Evolutionary conservation across 2,888 invertebrate species (phyloP).

Genomic region (Scaptomyza flava): DNA sequence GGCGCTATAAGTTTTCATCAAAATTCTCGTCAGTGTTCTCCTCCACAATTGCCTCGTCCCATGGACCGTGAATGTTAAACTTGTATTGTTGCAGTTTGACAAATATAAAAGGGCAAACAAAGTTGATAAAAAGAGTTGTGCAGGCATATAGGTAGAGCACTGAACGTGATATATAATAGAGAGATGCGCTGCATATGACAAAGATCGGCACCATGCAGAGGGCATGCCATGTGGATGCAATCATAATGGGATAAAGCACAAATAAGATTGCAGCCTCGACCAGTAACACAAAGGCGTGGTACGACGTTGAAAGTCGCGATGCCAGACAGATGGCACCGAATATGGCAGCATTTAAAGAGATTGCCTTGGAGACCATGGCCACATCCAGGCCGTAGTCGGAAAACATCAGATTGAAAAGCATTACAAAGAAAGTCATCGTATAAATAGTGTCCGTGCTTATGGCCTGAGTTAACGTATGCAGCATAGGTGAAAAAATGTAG

Average conservation of each 20-base stretch:
- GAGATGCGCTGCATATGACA: constrained; percentile 85
- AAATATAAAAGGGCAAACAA: constrained; percentile 91
- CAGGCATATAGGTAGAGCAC: constrained; percentile 87
- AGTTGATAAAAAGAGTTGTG: constrained; percentile 87
- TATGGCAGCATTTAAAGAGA: constrained; percentile 97
- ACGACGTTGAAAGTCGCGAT: constrained; percentile 93
- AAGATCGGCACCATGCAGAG: constrained; percentile 86
- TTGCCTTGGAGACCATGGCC: constrained; percentile 94
- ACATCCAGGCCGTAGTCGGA: constrained; percentile 95
- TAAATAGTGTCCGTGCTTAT: constrained; percentile 99
- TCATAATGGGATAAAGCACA: constrained; percentile 93
- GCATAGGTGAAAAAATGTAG: constrained; percentile 94
- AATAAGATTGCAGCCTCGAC: constrained; percentile 95
- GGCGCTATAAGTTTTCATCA: constrained; percentile 79
- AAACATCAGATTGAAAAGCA: constrained; percentile 94
- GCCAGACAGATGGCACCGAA: constrained; percentile 98
- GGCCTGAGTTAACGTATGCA: constrained; percentile 97
- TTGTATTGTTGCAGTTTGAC: constrained; percentile 91
- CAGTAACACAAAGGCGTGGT: constrained; percentile 95
- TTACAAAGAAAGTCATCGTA: constrained; percentile 94
- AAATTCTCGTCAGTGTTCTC: constrained; percentile 83
- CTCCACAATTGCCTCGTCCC: constrained; percentile 96
- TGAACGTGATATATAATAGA: constrained; percentile 86
- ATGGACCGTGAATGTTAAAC: constrained; percentile 97
- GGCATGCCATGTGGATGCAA: constrained; percentile 87